Evolutionary conservation across 2,888 invertebrate species (phyloP), one percentile per base, ranked within the genome.

Genomic region (Argyresthia goedartella): DNA sequence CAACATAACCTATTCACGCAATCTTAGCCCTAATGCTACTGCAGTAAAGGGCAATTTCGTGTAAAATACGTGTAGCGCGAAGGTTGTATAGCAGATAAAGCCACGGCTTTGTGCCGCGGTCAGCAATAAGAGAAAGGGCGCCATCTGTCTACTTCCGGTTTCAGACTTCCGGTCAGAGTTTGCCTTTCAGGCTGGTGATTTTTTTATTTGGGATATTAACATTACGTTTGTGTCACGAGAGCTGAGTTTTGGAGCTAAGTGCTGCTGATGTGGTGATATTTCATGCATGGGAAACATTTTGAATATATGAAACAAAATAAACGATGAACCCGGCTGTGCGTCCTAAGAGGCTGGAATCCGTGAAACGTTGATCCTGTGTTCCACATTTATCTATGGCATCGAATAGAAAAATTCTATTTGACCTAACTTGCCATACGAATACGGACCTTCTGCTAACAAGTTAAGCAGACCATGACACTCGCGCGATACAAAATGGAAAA

Each of bases 71-170:
- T 39, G 15, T 1, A 7, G 15, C 6, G 2, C 15, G 13, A 48
- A 48, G 11, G 48, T 48, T 13, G 36, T 14, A 3, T 8, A 11
- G 61, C 69, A 66, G 25, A 25, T 25, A 25, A 25, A 25, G 25
- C 25, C 25, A 25, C 25, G 76, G 76, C 78, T 79, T 76, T 80
- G 77, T 76, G 67, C 66, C 66, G 73, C 66, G 81, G 78, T 80
- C 77, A 77, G 76, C 75, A 81, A 81, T 81, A 81, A 82, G 80
- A 82, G 80, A 76, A 81, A 70, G 66, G 61, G 67, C 72, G 78
- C 73, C 82, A 82, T 80, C 80, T 82, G 82, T 64, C 70, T 67
- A 67, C 71, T 69, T 71, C 69, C 72, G 73, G 66, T 60, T 63
- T 62, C 66, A 64, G 68, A 73, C 72, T 76, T 81, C 73, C 78